phyloP scores from a whole-genome alignment of 2,888 invertebrate species.

The Andrena bicolor region DNA sequence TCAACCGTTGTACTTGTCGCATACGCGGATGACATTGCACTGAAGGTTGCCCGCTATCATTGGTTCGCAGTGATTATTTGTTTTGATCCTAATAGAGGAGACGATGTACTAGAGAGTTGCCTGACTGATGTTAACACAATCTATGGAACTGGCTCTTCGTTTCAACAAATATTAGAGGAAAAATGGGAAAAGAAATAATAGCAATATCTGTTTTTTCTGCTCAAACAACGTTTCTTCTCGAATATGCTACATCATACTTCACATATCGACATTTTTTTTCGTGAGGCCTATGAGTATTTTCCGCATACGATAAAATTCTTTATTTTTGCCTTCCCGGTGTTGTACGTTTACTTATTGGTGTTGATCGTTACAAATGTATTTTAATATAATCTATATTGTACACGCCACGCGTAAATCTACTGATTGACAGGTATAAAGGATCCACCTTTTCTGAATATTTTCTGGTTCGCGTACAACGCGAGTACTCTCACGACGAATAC shows the following conservation, averaged over 20 bases:
- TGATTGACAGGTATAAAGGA: constrained; percentile 26
- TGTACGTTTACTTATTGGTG: not conserved
- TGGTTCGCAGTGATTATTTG: constrained; percentile 30
- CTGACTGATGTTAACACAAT: not conserved
- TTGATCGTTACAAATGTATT: constrained; percentile 16
- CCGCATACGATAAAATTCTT: constrained; percentile 3
- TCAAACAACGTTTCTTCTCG: constrained; percentile 51
- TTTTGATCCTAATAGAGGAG: constrained; percentile 36
- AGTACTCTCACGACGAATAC: constrained; percentile 28
- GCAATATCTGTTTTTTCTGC: constrained; percentile 5
- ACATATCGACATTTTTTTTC: not conserved
- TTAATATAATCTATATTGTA: constrained; percentile 20
- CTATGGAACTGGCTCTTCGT: not conserved
- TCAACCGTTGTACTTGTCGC: constrained; percentile 21
- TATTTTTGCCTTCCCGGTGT: not conserved
- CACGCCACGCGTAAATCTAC: constrained; percentile 12
- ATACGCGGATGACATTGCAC: constrained; percentile 29
- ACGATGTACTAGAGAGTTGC: not conserved
- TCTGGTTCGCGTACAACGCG: constrained; percentile 23
- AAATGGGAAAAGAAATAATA: not conserved
- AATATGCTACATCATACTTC: constrained; percentile 35
- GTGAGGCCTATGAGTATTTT: constrained; percentile 22
- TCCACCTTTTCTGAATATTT: constrained; percentile 15
- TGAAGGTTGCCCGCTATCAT: not conserved
- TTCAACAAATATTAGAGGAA: constrained; percentile 4